Evolutionary conservation across 2,888 invertebrate genomes (phyloP).

Genomic region (Acleris holmiana): DNA sequence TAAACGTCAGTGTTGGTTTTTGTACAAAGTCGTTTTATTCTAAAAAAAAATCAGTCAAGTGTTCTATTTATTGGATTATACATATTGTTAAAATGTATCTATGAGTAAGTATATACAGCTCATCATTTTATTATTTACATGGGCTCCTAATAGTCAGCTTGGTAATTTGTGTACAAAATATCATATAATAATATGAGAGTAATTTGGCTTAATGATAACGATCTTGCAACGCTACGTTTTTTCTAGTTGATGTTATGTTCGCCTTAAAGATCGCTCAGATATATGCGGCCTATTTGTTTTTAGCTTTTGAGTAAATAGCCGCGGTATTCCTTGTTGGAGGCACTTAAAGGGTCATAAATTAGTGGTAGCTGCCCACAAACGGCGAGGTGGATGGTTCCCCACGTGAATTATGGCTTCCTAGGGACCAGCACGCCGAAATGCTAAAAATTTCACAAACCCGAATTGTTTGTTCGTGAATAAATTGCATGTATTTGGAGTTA

Average conservation of each 20-base stretch:
- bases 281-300: constrained; percentile 43
- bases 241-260: not conserved
- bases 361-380: constrained; percentile 75
- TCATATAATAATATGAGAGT: too few species aligned
- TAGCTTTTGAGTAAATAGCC: constrained; percentile 67
- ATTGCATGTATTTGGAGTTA: constrained; percentile 36
- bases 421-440: constrained; percentile 50
- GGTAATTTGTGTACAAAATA: too few species aligned
- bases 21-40: too few species aligned
- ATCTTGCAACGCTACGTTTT: too few species aligned
- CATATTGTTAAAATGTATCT: too few species aligned
- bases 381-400: constrained; percentile 73
- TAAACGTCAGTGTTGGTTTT: too few species aligned
- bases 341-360: constrained; percentile 81
- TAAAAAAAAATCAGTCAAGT: too few species aligned
- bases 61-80: too few species aligned
- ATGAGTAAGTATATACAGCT: too few species aligned
- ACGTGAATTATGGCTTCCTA: constrained; percentile 74
- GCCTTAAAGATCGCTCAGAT: constrained; percentile 17
- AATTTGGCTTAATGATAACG: too few species aligned
- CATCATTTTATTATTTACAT: too few species aligned
- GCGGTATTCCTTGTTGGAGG: constrained; percentile 62
- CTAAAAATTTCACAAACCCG: constrained; percentile 53
- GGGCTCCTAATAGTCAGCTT: too few species aligned
- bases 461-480: constrained; percentile 40